Conservation (phyloP, 2,797 vertebrate genomes). For the Rhinoraja longicauda region DNA sequence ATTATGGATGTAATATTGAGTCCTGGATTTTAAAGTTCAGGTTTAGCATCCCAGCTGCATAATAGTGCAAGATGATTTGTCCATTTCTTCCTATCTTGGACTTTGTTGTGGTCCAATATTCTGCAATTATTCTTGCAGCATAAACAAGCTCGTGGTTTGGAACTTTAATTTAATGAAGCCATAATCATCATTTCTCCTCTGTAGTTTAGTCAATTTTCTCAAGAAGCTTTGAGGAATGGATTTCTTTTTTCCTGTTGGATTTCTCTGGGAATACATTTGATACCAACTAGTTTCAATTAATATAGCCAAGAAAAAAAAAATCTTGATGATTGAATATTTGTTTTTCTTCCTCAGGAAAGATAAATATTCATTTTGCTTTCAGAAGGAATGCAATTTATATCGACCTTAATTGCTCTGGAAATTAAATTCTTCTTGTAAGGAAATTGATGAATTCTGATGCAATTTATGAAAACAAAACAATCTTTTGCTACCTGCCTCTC, state of each 20-base stretch:
- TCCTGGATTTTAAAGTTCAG: background rate
- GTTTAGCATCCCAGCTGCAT: background rate
- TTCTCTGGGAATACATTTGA: background rate
- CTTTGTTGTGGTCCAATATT: background rate
- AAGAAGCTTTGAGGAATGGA: background rate
- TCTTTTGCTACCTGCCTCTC: background rate
- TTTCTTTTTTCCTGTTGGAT: background rate
- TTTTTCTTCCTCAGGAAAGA: background rate
- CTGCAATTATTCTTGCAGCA: background rate
- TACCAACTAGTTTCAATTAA: background rate
- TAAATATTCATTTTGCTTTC: background rate
- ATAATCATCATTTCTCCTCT: background rate
- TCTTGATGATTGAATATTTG: slow-evolving; percentile 10
- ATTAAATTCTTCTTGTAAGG: slow-evolving; percentile 3
- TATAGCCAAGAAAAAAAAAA: background rate
- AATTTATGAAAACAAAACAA: background rate
- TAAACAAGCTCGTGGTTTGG: background rate
- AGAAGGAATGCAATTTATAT: background rate
- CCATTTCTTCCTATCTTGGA: background rate
- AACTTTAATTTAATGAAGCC: slow-evolving; percentile 13
- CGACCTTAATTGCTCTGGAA: background rate
- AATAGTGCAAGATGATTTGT: background rate
- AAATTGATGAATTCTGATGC: background rate
- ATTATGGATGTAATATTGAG: background rate
- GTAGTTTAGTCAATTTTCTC: background rate